Percentiles rank a stretch among this genome's conserved stretches.
These are phyloP conservation scores for Baccha elongata DNA, from an alignment of 2,888 invertebrate genomes.

Conservation along the genomic window DNA sequence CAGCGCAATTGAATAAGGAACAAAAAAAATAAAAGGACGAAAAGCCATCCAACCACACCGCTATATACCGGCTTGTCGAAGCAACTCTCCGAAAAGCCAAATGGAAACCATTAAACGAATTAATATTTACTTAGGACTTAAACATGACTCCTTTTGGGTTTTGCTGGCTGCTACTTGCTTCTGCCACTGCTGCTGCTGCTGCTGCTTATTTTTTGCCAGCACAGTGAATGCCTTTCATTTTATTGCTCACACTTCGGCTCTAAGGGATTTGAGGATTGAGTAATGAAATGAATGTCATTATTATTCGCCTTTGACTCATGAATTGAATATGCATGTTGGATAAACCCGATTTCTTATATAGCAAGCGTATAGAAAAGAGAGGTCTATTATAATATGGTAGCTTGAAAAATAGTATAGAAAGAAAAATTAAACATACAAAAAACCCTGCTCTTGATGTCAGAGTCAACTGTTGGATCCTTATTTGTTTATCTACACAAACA, in stretches of 20 bases:
- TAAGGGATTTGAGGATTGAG: constrained; percentile 55
- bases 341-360: constrained; percentile 51
- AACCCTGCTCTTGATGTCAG: constrained; percentile 48
- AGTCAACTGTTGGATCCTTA: constrained; percentile 63
- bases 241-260: constrained; percentile 21
- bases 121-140: constrained; percentile 79
- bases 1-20: constrained; percentile 25
- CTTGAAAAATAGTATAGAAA: constrained; percentile 11
- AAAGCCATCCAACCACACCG: constrained; percentile 47
- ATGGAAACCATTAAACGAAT: constrained; percentile 77
- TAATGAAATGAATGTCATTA: constrained; percentile 73
- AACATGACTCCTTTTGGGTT: constrained; percentile 66
- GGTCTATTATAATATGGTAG: not conserved
- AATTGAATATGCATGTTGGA: constrained; percentile 64
- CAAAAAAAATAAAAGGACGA: constrained; percentile 35
- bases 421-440: constrained; percentile 20
- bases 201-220: constrained; percentile 27
- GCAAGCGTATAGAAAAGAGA: constrained; percentile 13
- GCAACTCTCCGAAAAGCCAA: constrained; percentile 56
- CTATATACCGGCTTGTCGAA: constrained; percentile 14
- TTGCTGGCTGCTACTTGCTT: not conserved
- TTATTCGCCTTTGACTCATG: constrained; percentile 69
- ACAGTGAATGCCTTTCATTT: constrained; percentile 32
- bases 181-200: not conserved
- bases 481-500: constrained; percentile 34